phyloP scores from a whole-genome alignment of 1,140 invertebrate genomes.

The Eriocheir sinensis region DNA sequence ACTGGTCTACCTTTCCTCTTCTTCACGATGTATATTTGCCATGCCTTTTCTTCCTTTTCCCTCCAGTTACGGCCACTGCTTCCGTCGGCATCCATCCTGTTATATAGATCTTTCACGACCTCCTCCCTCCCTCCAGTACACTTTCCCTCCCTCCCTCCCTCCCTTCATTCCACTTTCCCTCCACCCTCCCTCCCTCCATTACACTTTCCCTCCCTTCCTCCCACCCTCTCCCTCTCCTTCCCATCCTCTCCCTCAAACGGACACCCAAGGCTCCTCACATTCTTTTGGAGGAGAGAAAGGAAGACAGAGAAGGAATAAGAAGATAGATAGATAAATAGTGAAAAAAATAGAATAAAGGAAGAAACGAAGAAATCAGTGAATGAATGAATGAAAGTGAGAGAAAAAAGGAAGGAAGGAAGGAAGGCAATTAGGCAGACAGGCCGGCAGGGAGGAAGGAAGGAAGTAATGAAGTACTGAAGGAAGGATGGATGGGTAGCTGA shows the following conservation, averaged over 20 bases:
- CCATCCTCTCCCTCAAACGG: too few relatives aligned
- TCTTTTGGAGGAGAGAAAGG: background rate
- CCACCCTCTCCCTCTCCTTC: too few relatives aligned
- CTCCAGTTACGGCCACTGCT: background rate
- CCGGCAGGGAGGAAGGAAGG: background rate
- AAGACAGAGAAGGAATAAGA: slow-evolving; percentile 10
- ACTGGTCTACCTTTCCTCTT: too few relatives aligned
- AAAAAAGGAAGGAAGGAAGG: background rate
- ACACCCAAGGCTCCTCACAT: background rate
- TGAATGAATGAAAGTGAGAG: slow-evolving; percentile 20
- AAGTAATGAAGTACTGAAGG: too few relatives aligned
- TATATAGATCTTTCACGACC: background rate
- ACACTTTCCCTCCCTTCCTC: background rate
- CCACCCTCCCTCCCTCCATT: background rate
- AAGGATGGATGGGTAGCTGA: too few relatives aligned
- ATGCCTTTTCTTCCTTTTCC: too few relatives aligned
- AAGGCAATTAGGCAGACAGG: background rate
- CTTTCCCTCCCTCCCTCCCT: background rate
- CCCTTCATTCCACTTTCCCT: background rate
- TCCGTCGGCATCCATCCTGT: background rate
- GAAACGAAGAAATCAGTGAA: background rate
- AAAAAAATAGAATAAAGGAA: slow-evolving; percentile 12
- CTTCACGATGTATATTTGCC: too few relatives aligned
- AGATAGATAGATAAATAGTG: background rate
- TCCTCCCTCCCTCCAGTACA: background rate